These are phyloP conservation scores for Potamilus streckersoni DNA, from an alignment of 1,140 invertebrate genomes.

Conservation along the genomic window DNA sequence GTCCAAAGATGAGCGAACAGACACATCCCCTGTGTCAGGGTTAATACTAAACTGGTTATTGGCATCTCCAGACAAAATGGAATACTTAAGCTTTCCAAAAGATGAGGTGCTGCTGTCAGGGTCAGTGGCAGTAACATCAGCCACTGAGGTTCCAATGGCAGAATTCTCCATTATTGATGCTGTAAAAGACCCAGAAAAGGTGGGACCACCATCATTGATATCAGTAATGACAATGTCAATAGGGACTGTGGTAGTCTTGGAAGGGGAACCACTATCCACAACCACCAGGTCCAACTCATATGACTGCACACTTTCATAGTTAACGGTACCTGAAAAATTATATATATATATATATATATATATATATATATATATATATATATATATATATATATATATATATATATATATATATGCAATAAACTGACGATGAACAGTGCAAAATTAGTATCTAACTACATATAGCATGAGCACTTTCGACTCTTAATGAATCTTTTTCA, in stretches of 20 bases:
- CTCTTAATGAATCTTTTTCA: no score
- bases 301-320: slow-evolving; percentile 40
- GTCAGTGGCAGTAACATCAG: slow-evolving; percentile 38
- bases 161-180: slow-evolving; percentile 30
- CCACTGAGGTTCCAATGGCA: slow-evolving; percentile 31
- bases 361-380: no score
- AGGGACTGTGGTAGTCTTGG: slow-evolving; percentile 26
- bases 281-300: slow-evolving; percentile 42
- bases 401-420: no score
- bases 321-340: slow-evolving; percentile 31
- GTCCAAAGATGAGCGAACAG: slow-evolving; percentile 35
- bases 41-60: slow-evolving; percentile 45
- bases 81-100: slow-evolving; percentile 37
- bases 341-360: no score
- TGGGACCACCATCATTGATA: slow-evolving; percentile 48
- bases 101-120: slow-evolving; percentile 27
- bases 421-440: no score
- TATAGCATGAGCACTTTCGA: no score
- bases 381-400: no score
- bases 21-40: slow-evolving; percentile 35
- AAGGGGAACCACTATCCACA: slow-evolving; percentile 29
- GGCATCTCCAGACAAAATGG: slow-evolving; percentile 43
- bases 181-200: slow-evolving; percentile 15
- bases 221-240: slow-evolving; percentile 44
- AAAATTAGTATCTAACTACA: no score